Evolutionary conservation across 2,888 invertebrate genomes (phyloP).

Genomic region (Lasioglossum pauxillum): DNA sequence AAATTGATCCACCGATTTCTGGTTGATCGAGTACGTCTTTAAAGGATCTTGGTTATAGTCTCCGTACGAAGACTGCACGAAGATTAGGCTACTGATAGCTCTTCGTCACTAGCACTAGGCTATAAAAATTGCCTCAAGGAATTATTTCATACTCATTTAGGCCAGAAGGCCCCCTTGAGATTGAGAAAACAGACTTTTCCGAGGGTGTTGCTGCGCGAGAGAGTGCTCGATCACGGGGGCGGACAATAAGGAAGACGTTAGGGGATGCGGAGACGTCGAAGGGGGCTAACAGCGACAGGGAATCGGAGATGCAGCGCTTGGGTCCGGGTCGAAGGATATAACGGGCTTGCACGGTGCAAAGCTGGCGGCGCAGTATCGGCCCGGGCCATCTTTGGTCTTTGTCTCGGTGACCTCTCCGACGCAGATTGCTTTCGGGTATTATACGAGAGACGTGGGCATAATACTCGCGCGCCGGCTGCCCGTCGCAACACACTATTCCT

Average conservation of each 20-base stretch:
- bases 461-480: conserved; percentile 57
- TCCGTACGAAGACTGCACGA: not conserved
- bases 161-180: too few relatives aligned
- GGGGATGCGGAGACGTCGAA: conserved; percentile 31
- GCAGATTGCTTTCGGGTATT: conserved; percentile 68
- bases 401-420: conserved; percentile 68
- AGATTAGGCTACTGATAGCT: not conserved
- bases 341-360: conserved; percentile 44
- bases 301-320: conserved; percentile 50
- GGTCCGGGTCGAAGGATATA: conserved; percentile 26
- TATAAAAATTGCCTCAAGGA: too few relatives aligned
- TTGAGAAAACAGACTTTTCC: not conserved
- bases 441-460: conserved; percentile 67
- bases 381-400: conserved; percentile 69
- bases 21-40: not conserved
- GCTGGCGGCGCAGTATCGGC: conserved; percentile 55
- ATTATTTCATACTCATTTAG: too few relatives aligned
- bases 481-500: conserved; percentile 57
- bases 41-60: too few relatives aligned
- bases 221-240: conserved; percentile 17
- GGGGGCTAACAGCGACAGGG: conserved; percentile 45
- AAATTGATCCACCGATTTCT: not conserved
- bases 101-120: too few relatives aligned
- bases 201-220: not conserved
- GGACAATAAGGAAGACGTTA: conserved; percentile 54